These are phyloP conservation scores for Parauchenoglanis ngamensis DNA, from an alignment of 2,797 vertebrate species.

Conservation along the genomic window DNA sequence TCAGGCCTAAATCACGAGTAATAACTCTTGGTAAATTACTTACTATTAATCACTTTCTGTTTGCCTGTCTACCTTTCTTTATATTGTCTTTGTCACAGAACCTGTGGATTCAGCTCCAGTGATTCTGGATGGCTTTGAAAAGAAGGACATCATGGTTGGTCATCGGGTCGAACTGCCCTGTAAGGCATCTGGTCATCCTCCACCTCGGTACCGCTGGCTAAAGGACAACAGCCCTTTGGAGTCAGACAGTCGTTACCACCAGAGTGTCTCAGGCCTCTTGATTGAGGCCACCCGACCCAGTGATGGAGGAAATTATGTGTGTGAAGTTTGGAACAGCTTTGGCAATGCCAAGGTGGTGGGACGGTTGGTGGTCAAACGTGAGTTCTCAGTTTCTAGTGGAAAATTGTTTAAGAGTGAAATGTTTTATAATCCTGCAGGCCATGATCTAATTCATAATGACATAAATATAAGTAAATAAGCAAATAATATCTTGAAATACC, in stretches of 20 bases:
- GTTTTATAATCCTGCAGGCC: neutral
- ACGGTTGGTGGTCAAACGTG: conserved; percentile 91
- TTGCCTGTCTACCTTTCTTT: neutral
- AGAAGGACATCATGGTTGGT: conserved; percentile 91
- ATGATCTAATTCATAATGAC: neutral
- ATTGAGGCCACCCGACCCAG: conserved; percentile 88
- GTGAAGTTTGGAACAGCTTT: conserved; percentile 98
- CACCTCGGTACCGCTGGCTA: conserved; percentile 96
- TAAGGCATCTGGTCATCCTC: conserved; percentile 93
- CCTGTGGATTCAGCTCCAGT: conserved; percentile 93
- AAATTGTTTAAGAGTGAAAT: neutral
- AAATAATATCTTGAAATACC: neutral
- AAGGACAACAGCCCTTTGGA: conserved; percentile 95
- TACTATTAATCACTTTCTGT: neutral
- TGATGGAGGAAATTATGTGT: conserved; percentile 92
- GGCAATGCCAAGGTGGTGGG: conserved; percentile 94
- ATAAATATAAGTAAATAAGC: neutral
- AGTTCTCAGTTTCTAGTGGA: conserved; percentile 65
- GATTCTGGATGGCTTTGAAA: conserved; percentile 96
- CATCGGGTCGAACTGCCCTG: conserved; percentile 95
- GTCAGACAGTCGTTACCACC: conserved; percentile 90
- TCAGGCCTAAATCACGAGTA: neutral
- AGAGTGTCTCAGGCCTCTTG: conserved; percentile 87
- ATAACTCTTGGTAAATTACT: neutral
- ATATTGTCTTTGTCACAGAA: conserved; percentile 71